Evolutionary conservation across 2,113 vertebrate species (phyloP).

Genomic region (Pangasianodon hypophthalmus): DNA sequence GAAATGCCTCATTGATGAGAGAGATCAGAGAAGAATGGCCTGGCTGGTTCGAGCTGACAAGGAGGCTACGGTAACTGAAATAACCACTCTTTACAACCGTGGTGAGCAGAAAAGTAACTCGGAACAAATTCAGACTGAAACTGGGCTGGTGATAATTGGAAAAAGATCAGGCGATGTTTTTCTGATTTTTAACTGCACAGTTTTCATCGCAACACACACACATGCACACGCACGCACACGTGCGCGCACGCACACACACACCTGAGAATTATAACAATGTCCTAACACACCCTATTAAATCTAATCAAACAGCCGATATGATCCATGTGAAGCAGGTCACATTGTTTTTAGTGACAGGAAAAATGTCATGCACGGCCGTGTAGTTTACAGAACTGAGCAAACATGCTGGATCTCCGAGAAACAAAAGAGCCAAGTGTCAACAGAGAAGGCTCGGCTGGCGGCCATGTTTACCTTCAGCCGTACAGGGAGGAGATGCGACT

Average conservation of each 20-base stretch:
- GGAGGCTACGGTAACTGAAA: too few species aligned
- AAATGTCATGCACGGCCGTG: background rate
- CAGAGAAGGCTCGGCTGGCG: conserved; percentile 21
- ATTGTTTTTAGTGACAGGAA: conserved; percentile 15
- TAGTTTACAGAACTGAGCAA: conserved; percentile 43
- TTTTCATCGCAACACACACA: background rate
- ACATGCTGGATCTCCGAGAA: conserved; percentile 1
- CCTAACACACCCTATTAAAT: background rate
- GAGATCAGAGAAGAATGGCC: too few species aligned
- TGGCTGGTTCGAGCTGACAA: too few species aligned
- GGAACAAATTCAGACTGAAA: background rate
- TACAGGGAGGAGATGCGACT: conserved; percentile 19
- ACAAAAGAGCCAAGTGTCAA: conserved; percentile 48
- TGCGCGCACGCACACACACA: background rate
- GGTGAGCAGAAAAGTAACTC: background rate
- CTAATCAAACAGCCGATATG: background rate
- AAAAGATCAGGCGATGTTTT: background rate
- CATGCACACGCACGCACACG: background rate
- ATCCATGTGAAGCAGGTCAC: conserved; percentile 18
- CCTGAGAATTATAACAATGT: background rate
- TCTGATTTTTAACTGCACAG: background rate
- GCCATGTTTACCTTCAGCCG: conserved; percentile 56
- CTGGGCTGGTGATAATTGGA: background rate
- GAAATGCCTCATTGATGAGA: too few species aligned
- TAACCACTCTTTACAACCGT: background rate